Evolutionary conservation across 2,113 vertebrate genomes (phyloP), one percentile per base, ranked within the genome.

Genomic region (Petrocephalus microphthalmus): DNA sequence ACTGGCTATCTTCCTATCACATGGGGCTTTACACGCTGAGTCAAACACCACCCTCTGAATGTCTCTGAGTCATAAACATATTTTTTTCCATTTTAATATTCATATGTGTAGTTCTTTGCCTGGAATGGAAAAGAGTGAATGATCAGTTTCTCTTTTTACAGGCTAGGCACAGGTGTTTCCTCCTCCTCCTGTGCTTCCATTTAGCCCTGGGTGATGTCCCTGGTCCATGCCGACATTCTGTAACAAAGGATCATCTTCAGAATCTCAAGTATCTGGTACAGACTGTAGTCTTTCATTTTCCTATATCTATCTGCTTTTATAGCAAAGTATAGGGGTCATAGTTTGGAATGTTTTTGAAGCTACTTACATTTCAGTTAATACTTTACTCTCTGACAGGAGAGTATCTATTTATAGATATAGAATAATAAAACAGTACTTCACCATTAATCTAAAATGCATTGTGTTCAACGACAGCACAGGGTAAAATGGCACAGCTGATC

Each of bases 151-250:
- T 82, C 19, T 42, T 42, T 88, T 86, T 74, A 29, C 89, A 93
- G 93, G 89, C 91, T 89, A 89, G 92, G 93, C 91, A 89, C 90
- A 89, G 89, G 87, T 92, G 92, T 86, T 91, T 91, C 88, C 87
- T 92, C 89, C 89, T 93, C 90, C 87, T 91, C 86, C 89, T 93
- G 87, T 90, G 90, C 90, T 91, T 93, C 42, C 83, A 85, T 67
- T 71, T 92, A 90, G 91, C 54, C 87, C 90, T 86, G 88, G 91
- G 89, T 74, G 90, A 89, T 54, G 91, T 92, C 15, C 92, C 89
- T 64, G 91, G 91, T 87, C 90, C 92, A 89, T 93, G 93, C 89
- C 89, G 87, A 71, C 87, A 93, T 89, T 93, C 92, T 10, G 88
- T 92, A 71, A 93, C 92, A 25, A 88, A 91, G 86, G 90, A 91